Conservation (phyloP, 1,140 invertebrate genomes). For the Drosophila nikananu region DNA sequence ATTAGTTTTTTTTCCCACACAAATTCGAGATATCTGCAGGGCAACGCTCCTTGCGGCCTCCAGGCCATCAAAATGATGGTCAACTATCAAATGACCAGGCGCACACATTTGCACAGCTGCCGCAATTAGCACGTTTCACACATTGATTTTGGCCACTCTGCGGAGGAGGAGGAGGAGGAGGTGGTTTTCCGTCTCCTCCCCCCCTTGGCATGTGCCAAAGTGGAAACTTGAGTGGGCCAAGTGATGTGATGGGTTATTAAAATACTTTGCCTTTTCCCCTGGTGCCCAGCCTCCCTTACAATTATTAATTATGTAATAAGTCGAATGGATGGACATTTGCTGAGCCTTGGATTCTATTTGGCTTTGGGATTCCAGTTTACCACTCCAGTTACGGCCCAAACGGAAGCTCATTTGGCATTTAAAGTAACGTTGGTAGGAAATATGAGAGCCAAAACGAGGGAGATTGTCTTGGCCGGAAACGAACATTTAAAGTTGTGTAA, state of each 20-base stretch:
- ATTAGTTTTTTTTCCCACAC: slow-evolving; percentile 64
- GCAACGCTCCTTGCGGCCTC: not conserved
- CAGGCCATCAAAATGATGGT: slow-evolving; percentile 75
- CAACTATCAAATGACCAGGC: slow-evolving; percentile 75
- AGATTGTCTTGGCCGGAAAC: slow-evolving; percentile 24
- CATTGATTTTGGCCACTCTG: slow-evolving; percentile 65
- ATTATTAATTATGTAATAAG: slow-evolving; percentile 82
- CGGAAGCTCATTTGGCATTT: slow-evolving; percentile 51
- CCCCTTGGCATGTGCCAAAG: slow-evolving; percentile 26
- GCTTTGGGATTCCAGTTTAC: slow-evolving; percentile 39
- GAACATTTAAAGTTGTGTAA: slow-evolving; percentile 33
- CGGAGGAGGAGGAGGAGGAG: not conserved
- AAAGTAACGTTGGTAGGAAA: slow-evolving; percentile 18
- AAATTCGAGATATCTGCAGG: slow-evolving; percentile 53
- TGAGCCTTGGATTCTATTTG: slow-evolving; percentile 43
- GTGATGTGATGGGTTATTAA: slow-evolving; percentile 69
- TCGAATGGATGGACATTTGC: slow-evolving; percentile 55
- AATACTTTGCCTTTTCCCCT: slow-evolving; percentile 48
- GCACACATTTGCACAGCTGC: slow-evolving; percentile 81
- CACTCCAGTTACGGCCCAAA: slow-evolving; percentile 6
- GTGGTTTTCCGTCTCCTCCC: not conserved
- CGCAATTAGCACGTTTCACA: slow-evolving; percentile 82
- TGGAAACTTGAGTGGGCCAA: slow-evolving; percentile 32
- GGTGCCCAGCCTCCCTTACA: slow-evolving; percentile 25
- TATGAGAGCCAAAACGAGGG: not conserved